Evolutionary conservation across 1,140 invertebrate species (phyloP).

Genomic region (Papilio machaon): DNA sequence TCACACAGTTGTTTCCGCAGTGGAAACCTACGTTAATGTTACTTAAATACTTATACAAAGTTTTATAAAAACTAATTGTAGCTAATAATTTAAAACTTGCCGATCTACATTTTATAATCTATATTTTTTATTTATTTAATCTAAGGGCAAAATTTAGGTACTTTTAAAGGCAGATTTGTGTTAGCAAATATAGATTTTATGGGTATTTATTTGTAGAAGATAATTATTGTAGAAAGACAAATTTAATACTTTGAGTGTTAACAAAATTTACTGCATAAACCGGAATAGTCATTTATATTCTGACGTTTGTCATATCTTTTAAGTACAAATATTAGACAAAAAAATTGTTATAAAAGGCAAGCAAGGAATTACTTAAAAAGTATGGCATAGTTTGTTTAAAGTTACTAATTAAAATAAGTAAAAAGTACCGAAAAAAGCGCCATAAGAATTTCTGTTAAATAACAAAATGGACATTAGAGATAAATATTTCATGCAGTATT

Average conservation of each 20-base stretch:
- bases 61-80: constrained; percentile 13
- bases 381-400: too few species aligned
- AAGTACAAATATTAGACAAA: too few species aligned
- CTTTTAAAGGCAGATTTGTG: constrained; percentile 6
- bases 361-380: too few species aligned
- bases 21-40: not conserved
- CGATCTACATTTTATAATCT: not conserved
- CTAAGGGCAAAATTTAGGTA: constrained; percentile 10
- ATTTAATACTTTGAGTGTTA: not conserved
- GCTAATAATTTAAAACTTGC: constrained; percentile 15
- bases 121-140: not conserved
- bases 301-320: too few species aligned
- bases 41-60: not conserved
- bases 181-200: constrained; percentile 4
- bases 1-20: not conserved
- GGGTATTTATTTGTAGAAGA: not conserved
- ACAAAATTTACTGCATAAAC: too few species aligned
- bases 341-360: too few species aligned
- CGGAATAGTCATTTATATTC: too few species aligned
- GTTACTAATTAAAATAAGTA: not conserved
- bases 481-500: too few species aligned
- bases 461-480: not conserved
- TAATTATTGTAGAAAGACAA: not conserved
- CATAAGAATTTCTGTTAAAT: not conserved
- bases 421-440: not conserved